These are phyloP conservation scores for Oscheius sp. DNA, from an alignment of 1,140 invertebrate species.

Conservation along the genomic window DNA sequence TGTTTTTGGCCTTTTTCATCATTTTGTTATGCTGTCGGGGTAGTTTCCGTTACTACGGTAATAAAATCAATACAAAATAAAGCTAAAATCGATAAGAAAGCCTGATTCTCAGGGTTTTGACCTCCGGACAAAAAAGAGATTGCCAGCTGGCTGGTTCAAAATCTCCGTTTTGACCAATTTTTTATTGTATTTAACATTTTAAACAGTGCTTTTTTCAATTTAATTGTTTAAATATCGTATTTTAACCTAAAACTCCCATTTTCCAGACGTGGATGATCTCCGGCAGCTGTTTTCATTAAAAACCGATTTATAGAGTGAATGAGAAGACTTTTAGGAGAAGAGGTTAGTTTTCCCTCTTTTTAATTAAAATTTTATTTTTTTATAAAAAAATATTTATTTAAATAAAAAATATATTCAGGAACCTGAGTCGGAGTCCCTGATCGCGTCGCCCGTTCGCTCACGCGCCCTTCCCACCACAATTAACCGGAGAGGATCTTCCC, in stretches of 20 bases:
- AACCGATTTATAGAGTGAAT: conserved; percentile 7
- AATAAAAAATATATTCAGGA: conserved; percentile 1
- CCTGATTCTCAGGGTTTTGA: neutral
- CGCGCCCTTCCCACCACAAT: neutral
- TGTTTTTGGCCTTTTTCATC: too few relatives aligned
- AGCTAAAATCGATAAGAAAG: too few relatives aligned
- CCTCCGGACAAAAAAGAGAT: neutral
- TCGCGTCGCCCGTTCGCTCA: conserved; percentile 8
- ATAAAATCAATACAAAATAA: too few relatives aligned
- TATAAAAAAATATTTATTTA: neutral
- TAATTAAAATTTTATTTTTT: too few relatives aligned
- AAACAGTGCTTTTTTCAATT: neutral
- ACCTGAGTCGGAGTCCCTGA: conserved; percentile 25
- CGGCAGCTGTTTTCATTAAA: too few relatives aligned
- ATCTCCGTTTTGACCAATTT: neutral
- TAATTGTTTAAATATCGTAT: neutral
- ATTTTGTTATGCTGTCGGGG: too few relatives aligned
- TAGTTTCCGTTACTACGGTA: too few relatives aligned
- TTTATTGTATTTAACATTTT: conserved; percentile 7
- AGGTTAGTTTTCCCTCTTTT: neutral
- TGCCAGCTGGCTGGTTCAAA: conserved; percentile 23
- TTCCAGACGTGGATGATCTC: too few relatives aligned
- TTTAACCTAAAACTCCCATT: neutral
- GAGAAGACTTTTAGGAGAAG: neutral
- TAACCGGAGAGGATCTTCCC: neutral